A percentile compares a stretch with the other conserved stretches of the same genome.
Conservation (phyloP, 2,888 invertebrate species). For the Hirtodrosophila confusa region DNA sequence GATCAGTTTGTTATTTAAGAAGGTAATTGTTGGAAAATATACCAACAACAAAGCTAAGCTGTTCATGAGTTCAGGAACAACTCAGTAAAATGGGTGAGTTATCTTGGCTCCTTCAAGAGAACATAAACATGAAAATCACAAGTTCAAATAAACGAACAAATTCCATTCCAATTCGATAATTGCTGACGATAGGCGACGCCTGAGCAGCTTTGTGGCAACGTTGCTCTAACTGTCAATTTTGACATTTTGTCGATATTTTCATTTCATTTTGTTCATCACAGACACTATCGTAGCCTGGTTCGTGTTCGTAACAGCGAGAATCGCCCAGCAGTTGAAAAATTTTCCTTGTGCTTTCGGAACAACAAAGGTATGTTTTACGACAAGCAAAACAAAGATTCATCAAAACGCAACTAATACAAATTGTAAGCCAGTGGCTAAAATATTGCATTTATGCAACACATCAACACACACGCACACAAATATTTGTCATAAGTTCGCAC, state of each 20-base stretch:
- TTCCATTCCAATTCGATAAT: not conserved
- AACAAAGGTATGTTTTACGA: constrained; percentile 75
- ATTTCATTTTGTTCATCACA: constrained; percentile 14
- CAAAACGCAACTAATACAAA: constrained; percentile 41
- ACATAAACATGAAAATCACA: too few species aligned
- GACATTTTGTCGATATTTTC: constrained; percentile 40
- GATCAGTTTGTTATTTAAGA: too few species aligned
- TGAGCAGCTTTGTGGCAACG: constrained; percentile 23
- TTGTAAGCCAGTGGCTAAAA: constrained; percentile 47
- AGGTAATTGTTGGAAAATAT: too few species aligned
- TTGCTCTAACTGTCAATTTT: constrained; percentile 34
- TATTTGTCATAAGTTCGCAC: constrained; percentile 58
- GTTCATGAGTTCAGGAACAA: too few species aligned
- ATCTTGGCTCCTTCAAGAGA: too few species aligned
- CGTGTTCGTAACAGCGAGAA: constrained; percentile 63
- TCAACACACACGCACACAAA: constrained; percentile 28
- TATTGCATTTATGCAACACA: constrained; percentile 55
- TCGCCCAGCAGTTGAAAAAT: constrained; percentile 66
- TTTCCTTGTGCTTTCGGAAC: constrained; percentile 70
- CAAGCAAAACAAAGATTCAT: constrained; percentile 29
- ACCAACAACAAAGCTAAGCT: too few species aligned
- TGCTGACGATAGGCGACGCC: not conserved
- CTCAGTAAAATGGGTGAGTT: too few species aligned
- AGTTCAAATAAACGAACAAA: too few species aligned
- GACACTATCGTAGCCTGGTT: constrained; percentile 44